A percentile compares a stretch with the other conserved stretches of the same genome.
Conservation (phyloP, 2,888 invertebrate genomes). For the Torymus auratus region DNA sequence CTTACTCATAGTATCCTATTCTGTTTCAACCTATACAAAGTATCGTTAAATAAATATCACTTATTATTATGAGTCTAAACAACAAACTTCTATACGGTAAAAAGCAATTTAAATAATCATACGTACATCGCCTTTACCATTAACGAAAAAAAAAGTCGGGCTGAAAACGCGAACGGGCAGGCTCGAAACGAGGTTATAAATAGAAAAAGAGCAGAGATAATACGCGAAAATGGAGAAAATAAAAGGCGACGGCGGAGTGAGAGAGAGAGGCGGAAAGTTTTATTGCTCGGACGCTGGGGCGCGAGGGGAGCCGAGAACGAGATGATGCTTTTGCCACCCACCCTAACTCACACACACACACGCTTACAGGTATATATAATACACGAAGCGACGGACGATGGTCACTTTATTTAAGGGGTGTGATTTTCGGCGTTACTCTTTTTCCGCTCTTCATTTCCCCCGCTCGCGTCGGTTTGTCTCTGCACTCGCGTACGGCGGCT, state of each 20-base stretch:
- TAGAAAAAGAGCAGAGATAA: slow-evolving; percentile 41
- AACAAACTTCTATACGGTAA: too few species aligned
- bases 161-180: too few species aligned
- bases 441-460: slow-evolving; percentile 55
- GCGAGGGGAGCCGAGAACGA: slow-evolving; percentile 39
- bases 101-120: too few species aligned
- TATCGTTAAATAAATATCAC: too few species aligned
- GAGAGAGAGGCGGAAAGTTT: slow-evolving; percentile 54
- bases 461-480: slow-evolving; percentile 35
- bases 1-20: too few species aligned
- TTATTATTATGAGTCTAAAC: too few species aligned
- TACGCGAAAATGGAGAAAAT: slow-evolving; percentile 57
- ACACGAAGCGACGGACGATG: slow-evolving; percentile 42
- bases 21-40: too few species aligned
- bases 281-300: slow-evolving; percentile 59
- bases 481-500: not conserved
- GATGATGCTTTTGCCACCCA: slow-evolving; percentile 56
- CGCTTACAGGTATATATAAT: slow-evolving; percentile 2
- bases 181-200: slow-evolving; percentile 45
- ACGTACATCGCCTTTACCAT: too few species aligned
- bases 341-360: not conserved
- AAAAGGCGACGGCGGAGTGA: slow-evolving; percentile 38
- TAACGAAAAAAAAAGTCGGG: too few species aligned
- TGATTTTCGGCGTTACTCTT: slow-evolving; percentile 63
- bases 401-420: slow-evolving; percentile 66